phyloP scores from a whole-genome alignment of 2,113 vertebrate genomes.

The Crotalus helleri region DNA sequence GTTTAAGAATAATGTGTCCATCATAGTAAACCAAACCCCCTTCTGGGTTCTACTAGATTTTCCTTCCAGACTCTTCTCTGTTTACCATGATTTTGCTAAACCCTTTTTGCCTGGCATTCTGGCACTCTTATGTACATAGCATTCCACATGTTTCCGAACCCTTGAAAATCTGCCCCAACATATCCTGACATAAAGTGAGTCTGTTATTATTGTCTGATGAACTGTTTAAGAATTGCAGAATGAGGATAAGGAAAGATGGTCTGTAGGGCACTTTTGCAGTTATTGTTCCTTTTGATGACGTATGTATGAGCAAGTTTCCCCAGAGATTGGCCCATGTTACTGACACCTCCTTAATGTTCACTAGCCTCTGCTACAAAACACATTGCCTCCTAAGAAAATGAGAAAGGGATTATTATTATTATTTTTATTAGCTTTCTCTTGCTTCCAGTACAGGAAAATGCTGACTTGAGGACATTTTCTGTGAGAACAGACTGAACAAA shows the following conservation, averaged over 20 bases:
- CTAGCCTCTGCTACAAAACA: neutral
- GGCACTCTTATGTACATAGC: neutral
- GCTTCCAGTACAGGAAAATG: neutral
- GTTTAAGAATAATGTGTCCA: neutral
- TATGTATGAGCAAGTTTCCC: neutral
- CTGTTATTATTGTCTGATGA: neutral
- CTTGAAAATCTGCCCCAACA: neutral
- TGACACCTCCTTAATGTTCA: neutral
- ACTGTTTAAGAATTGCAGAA: neutral
- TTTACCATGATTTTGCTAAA: neutral
- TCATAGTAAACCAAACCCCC: neutral
- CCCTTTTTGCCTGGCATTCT: neutral
- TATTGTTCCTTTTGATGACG: neutral
- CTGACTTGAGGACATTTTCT: neutral
- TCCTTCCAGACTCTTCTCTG: neutral
- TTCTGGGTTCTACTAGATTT: neutral
- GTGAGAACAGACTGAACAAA: neutral
- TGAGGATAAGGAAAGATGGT: neutral
- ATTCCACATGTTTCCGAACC: neutral
- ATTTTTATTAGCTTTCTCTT: neutral
- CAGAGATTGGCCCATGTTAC: neutral
- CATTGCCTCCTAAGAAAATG: neutral
- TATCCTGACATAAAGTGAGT: neutral
- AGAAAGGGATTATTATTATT: neutral
- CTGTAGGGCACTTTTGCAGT: neutral